Evolutionary conservation across 2,888 invertebrate genomes (phyloP).

Genomic region (Cabera pusaria): DNA sequence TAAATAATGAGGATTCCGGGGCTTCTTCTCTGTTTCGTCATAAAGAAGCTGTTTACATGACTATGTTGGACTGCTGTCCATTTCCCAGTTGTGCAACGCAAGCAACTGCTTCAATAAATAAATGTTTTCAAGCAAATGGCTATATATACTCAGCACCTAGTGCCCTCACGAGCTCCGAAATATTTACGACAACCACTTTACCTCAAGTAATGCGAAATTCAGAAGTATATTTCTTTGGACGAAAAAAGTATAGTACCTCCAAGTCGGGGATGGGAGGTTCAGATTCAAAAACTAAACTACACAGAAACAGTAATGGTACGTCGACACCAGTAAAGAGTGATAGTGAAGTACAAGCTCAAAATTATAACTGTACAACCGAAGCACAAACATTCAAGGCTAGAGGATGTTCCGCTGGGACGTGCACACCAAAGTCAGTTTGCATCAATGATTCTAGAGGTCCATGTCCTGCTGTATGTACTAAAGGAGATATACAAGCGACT

Average conservation of each 20-base stretch:
- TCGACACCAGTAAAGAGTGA: conserved; percentile 24
- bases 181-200: conserved; percentile 37
- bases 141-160: conserved; percentile 15
- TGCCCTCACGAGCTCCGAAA: conserved; percentile 30
- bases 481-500: conserved; percentile 60
- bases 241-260: conserved; percentile 45
- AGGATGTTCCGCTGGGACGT: conserved; percentile 38
- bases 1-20: conserved; percentile 1
- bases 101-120: conserved; percentile 73
- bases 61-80: conserved; percentile 46
- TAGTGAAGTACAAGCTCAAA: conserved; percentile 19
- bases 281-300: conserved; percentile 27
- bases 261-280: conserved; percentile 59
- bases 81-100: conserved; percentile 58
- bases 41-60: conserved; percentile 61
- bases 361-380: conserved; percentile 23
- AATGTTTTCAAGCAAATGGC: conserved; percentile 64
- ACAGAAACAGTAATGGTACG: conserved; percentile 20
- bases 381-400: conserved; percentile 42
- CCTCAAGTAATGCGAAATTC: conserved; percentile 38
- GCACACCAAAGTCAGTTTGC: conserved; percentile 49
- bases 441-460: conserved; percentile 52
- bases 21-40: conserved; percentile 20
- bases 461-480: conserved; percentile 45
- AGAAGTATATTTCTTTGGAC: conserved; percentile 62